These are phyloP conservation scores for Adela reaumurella DNA, from an alignment of 2,888 invertebrate genomes.

Conservation along the genomic window DNA sequence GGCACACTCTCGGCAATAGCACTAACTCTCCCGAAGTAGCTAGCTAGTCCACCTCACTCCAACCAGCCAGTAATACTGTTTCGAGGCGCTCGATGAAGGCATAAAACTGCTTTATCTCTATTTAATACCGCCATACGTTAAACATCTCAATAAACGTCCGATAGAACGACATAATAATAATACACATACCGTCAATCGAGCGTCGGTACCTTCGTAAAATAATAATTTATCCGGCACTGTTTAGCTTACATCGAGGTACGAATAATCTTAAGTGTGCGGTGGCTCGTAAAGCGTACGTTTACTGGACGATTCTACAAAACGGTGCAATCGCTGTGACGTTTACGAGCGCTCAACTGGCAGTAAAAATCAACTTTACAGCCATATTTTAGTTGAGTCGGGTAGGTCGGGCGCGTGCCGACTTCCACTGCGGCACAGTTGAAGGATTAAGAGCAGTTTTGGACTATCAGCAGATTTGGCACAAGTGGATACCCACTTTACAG, in stretches of 20 bases:
- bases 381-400: constrained; percentile 9
- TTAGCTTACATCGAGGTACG: constrained; percentile 1
- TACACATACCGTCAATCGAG: constrained; percentile 28
- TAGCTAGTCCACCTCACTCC: too few relatives aligned
- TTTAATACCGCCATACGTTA: constrained; percentile 50
- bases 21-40: too few relatives aligned
- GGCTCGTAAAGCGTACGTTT: constrained; percentile 19
- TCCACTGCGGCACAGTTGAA: background rate
- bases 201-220: constrained; percentile 41
- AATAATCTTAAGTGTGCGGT: constrained; percentile 36
- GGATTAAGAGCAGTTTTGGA: too few relatives aligned
- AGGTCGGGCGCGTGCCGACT: constrained; percentile 13
- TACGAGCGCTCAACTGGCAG: constrained; percentile 49
- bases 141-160: constrained; percentile 55
- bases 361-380: constrained; percentile 52
- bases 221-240: constrained; percentile 18
- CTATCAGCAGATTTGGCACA: too few relatives aligned
- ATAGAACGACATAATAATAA: constrained; percentile 52
- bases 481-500: too few relatives aligned
- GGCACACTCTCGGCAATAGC: too few relatives aligned
- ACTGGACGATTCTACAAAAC: constrained; percentile 48
- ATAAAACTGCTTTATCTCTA: constrained; percentile 53
- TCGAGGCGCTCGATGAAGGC: constrained; percentile 32
- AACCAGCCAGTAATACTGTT: background rate
- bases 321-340: constrained; percentile 52